Evolutionary conservation across 2,888 invertebrate species (phyloP).

Genomic region (Anticlea derivata): DNA sequence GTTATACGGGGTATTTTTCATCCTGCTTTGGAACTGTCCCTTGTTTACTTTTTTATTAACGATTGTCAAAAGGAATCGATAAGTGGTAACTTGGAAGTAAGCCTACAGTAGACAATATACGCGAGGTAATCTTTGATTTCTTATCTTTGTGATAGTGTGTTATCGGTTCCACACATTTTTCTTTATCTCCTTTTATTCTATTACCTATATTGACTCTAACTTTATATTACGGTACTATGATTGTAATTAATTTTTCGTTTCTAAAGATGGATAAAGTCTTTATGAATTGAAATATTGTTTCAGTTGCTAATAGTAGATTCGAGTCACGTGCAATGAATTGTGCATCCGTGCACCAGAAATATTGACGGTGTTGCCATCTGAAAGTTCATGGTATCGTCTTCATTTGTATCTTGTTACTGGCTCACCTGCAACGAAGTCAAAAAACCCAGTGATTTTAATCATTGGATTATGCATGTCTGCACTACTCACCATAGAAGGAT

Average conservation of each 20-base stretch:
- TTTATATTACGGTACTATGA: too few species aligned
- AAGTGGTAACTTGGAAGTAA: too few species aligned
- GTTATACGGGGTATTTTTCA: too few species aligned
- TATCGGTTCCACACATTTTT: background rate
- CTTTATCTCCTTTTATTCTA: background rate
- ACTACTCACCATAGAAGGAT: constrained; percentile 64
- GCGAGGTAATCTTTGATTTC: background rate
- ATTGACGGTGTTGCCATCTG: constrained; percentile 19
- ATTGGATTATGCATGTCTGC: constrained; percentile 15
- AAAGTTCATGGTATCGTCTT: constrained; percentile 15
- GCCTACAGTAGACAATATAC: too few species aligned
- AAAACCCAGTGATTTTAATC: constrained; percentile 2
- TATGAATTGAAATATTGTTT: too few species aligned
- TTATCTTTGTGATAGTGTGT: background rate
- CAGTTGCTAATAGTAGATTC: background rate
- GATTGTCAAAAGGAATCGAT: too few species aligned
- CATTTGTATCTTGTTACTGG: constrained; percentile 19
- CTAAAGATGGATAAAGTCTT: too few species aligned
- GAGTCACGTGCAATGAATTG: constrained; percentile 5
- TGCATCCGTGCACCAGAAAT: constrained; percentile 17
- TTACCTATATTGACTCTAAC: too few species aligned
- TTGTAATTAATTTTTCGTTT: too few species aligned
- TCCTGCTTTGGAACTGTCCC: too few species aligned
- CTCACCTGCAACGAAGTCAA: constrained; percentile 24
- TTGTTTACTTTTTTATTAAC: too few species aligned